Conservation (phyloP, 2,888 invertebrate genomes). For the Myopa tessellatipennis region DNA sequence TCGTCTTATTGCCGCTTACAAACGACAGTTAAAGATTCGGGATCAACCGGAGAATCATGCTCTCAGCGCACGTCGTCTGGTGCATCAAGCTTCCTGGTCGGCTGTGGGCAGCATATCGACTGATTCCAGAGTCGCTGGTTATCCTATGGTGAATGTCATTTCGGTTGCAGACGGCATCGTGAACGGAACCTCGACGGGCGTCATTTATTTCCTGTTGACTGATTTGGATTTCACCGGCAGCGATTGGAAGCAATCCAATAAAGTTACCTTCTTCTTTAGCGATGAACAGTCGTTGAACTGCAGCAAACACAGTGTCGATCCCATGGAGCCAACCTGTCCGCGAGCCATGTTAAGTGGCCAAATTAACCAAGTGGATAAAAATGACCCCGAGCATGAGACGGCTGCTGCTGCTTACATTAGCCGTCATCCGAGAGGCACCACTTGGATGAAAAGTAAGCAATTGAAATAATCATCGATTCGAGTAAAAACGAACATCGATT, state of each 20-base stretch:
- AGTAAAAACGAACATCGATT: too few relatives aligned
- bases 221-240: slow-evolving; percentile 66
- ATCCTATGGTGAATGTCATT: slow-evolving; percentile 68
- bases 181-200: slow-evolving; percentile 60
- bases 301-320: slow-evolving; percentile 56
- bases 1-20: slow-evolving; percentile 54
- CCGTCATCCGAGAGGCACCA: slow-evolving; percentile 63
- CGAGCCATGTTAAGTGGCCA: slow-evolving; percentile 63
- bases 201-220: slow-evolving; percentile 64
- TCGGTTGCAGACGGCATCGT: slow-evolving; percentile 63
- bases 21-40: slow-evolving; percentile 39
- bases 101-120: slow-evolving; percentile 65
- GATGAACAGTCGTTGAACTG: slow-evolving; percentile 65
- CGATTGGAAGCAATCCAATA: slow-evolving; percentile 62
- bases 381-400: slow-evolving; percentile 51
- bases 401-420: slow-evolving; percentile 55
- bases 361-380: slow-evolving; percentile 56
- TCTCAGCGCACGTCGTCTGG: slow-evolving; percentile 62
- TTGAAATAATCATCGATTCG: neutral
- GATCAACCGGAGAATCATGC: slow-evolving; percentile 57
- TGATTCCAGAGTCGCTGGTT: slow-evolving; percentile 55
- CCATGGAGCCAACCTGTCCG: slow-evolving; percentile 68
- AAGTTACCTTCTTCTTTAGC: slow-evolving; percentile 61
- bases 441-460: slow-evolving; percentile 59
- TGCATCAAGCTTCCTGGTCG: slow-evolving; percentile 65